These are phyloP conservation scores for Menidia menidia DNA, from an alignment of 2,797 vertebrate species.

Conservation along the genomic window DNA sequence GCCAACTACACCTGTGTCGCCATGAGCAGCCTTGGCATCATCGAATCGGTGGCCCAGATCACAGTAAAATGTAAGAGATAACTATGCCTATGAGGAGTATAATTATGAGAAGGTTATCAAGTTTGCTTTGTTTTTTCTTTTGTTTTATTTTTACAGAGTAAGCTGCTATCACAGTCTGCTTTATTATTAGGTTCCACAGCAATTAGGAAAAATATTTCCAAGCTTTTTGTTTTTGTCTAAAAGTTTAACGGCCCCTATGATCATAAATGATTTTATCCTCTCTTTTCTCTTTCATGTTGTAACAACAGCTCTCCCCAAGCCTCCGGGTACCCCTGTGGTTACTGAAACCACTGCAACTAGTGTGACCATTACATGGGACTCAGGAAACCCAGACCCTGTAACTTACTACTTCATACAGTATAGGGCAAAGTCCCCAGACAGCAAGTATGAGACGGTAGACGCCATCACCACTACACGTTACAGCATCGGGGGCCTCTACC, in stretches of 20 bases:
- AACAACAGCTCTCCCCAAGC: constrained; percentile 93
- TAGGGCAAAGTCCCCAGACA: constrained; percentile 94
- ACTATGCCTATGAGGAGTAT: constrained; percentile 10
- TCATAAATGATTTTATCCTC: not conserved
- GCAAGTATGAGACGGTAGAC: constrained; percentile 95
- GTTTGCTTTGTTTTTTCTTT: not conserved
- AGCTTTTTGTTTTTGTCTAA: not conserved
- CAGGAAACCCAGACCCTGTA: constrained; percentile 96
- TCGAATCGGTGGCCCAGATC: constrained; percentile 96
- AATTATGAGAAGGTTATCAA: not conserved
- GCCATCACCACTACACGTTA: constrained; percentile 98
- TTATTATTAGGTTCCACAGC: not conserved
- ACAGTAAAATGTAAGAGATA: constrained; percentile 95
- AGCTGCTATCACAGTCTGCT: not conserved
- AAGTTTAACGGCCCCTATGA: not conserved
- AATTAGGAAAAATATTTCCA: not conserved
- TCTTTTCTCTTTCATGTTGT: constrained; percentile 42
- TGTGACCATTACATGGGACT: constrained; percentile 99
- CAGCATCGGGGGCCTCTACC: constrained; percentile 97
- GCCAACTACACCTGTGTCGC: constrained; percentile 99
- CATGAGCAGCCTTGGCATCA: constrained; percentile 99
- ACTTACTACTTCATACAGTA: constrained; percentile 98
- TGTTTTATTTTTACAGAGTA: not conserved
- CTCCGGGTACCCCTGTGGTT: constrained; percentile 93
- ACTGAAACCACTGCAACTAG: constrained; percentile 98